Conservation (phyloP, 2,113 vertebrate species). For the Bucco capensis region DNA sequence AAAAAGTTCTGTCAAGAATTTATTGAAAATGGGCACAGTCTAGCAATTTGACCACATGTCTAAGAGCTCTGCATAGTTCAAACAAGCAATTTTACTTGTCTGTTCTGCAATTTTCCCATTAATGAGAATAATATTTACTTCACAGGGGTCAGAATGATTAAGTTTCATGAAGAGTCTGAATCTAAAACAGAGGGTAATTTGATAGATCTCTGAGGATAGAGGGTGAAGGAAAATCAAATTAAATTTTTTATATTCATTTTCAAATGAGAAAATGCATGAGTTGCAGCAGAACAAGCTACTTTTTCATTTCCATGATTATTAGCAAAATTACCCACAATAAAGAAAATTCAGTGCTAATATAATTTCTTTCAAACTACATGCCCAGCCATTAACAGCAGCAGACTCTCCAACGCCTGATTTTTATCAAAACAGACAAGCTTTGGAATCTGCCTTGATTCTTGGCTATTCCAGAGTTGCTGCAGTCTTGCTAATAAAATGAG, state of each 20-base stretch:
- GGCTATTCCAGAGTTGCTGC: neutral
- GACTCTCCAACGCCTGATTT: neutral
- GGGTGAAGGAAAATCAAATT: neutral
- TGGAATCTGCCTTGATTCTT: neutral
- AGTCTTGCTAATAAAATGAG: neutral
- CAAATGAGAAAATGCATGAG: slow-evolving; percentile 1
- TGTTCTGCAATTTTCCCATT: slow-evolving; percentile 22
- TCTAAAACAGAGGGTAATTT: slow-evolving; percentile 2
- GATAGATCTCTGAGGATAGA: slow-evolving; percentile 10
- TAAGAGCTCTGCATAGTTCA: neutral
- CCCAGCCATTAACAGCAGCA: neutral
- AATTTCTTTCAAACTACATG: neutral
- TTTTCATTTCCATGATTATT: neutral
- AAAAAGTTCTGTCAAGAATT: neutral
- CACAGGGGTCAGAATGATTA: slow-evolving; percentile 20
- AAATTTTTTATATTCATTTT: neutral
- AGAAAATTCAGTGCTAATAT: neutral
- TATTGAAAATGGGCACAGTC: neutral
- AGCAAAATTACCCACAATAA: neutral
- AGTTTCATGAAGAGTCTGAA: slow-evolving; percentile 4
- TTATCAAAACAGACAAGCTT: neutral
- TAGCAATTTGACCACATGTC: neutral
- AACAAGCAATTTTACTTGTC: slow-evolving; percentile 16
- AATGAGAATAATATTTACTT: slow-evolving; percentile 54
- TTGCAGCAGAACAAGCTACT: neutral